phyloP scores from a whole-genome alignment of 2,888 invertebrate genomes.

The Agrochola litura region DNA sequence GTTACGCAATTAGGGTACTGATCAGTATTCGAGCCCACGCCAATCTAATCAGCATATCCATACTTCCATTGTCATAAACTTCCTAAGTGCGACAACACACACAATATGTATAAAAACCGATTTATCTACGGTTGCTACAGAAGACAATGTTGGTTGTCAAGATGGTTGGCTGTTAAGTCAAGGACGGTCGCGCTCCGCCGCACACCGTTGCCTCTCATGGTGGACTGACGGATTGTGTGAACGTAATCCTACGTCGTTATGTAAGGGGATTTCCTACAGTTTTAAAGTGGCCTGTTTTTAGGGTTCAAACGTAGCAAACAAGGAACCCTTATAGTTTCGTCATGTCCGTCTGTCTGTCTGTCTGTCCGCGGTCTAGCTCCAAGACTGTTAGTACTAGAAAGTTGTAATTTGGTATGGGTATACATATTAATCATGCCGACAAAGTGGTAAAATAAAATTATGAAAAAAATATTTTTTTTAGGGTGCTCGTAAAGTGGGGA shows the following conservation, averaged over 20 bases:
- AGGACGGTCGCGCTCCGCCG: slow-evolving; percentile 67
- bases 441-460: too few species aligned
- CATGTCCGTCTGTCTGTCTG: too few species aligned
- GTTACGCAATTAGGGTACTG: too few species aligned
- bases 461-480: too few species aligned
- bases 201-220: slow-evolving; percentile 64
- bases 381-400: too few species aligned
- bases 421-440: too few species aligned
- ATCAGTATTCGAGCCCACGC: background rate
- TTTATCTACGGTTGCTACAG: slow-evolving; percentile 41
- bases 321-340: too few species aligned
- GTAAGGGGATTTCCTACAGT: slow-evolving; percentile 55
- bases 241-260: slow-evolving; percentile 30
- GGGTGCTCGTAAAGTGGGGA: too few species aligned
- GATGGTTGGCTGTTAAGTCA: slow-evolving; percentile 56
- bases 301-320: too few species aligned
- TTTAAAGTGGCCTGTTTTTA: slow-evolving; percentile 40
- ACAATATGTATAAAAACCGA: slow-evolving; percentile 37
- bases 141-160: slow-evolving; percentile 60
- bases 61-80: slow-evolving; percentile 17
- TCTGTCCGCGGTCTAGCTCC: too few species aligned
- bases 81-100: slow-evolving; percentile 8
- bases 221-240: slow-evolving; percentile 33
- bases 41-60: background rate
- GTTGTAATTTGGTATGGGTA: too few species aligned